Conservation (phyloP, 2,113 vertebrate species). For the Sisor rabdophorus region DNA sequence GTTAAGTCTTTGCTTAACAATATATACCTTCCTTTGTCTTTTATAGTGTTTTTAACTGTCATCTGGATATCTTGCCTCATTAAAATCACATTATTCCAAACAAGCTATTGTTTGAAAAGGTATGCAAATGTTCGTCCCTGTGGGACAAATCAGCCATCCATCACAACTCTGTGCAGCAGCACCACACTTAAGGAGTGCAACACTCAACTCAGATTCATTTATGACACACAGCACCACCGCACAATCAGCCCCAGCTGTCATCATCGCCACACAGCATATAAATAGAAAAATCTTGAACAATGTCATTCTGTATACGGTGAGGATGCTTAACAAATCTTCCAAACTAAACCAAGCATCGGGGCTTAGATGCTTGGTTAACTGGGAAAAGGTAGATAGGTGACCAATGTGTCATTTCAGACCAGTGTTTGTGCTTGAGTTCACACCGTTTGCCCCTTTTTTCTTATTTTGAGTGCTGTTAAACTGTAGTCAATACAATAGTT, state of each 20-base stretch:
- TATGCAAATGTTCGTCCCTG: background rate
- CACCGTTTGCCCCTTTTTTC: background rate
- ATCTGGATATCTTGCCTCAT: no score
- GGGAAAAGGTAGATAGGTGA: no score
- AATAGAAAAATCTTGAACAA: background rate
- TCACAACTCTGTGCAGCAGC: slow-evolving; percentile 26
- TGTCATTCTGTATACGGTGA: background rate
- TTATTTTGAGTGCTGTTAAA: background rate
- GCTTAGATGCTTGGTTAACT: background rate
- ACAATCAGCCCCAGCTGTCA: background rate
- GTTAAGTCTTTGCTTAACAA: no score
- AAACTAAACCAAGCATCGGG: background rate
- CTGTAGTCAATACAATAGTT: background rate
- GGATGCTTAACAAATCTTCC: background rate
- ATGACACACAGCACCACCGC: background rate
- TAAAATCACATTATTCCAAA: no score
- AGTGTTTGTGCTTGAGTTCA: no score
- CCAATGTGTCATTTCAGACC: background rate
- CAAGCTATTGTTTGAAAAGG: slow-evolving; percentile 33
- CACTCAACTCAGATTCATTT: background rate
- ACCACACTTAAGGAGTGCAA: background rate
- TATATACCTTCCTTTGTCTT: no score
- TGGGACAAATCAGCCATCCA: slow-evolving; percentile 36
- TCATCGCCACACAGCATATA: background rate
- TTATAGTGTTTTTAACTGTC: no score